These are phyloP conservation scores for Drosophila neocordata DNA, from an alignment of 1,140 invertebrate genomes.

Conservation along the genomic window DNA sequence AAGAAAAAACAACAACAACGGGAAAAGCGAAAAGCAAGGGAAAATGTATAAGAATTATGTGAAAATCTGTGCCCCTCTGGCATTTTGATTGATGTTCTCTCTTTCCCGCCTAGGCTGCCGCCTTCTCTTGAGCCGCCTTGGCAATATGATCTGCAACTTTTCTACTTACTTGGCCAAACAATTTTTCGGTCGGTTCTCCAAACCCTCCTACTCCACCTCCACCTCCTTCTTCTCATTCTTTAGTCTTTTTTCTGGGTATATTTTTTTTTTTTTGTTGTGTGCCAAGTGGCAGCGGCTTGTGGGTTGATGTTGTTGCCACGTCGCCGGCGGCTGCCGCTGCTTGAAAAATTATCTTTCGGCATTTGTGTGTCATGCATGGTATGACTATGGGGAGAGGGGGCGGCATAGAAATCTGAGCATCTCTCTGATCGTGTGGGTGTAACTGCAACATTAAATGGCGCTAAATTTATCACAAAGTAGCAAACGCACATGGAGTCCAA, in stretches of 20 bases:
- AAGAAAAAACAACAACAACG: background rate
- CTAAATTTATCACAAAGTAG: conserved; percentile 72
- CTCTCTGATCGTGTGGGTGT: conserved; percentile 64
- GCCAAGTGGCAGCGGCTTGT: conserved; percentile 6
- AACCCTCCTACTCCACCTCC: no score
- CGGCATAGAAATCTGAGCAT: conserved; percentile 1
- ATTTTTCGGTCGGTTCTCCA: background rate
- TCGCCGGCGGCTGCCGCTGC: conserved; percentile 29
- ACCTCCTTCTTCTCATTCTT: no score
- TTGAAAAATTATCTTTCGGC: conserved; percentile 63
- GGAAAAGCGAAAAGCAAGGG: conserved; percentile 34
- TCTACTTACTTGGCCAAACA: conserved; percentile 21
- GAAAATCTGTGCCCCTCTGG: conserved; percentile 34
- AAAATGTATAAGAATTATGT: conserved; percentile 9
- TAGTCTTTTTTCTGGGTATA: no score
- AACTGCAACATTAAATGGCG: conserved; percentile 62
- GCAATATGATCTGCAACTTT: conserved; percentile 35
- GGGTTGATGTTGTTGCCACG: conserved; percentile 42
- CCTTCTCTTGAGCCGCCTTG: background rate
- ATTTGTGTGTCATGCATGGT: conserved; percentile 22
- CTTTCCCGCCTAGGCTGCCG: background rate
- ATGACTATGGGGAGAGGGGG: background rate
- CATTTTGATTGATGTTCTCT: conserved; percentile 51
- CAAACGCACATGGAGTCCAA: conserved; percentile 27
- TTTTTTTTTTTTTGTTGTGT: background rate